phyloP scores from a whole-genome alignment of 2,113 vertebrate genomes.

The Proterorhinus semilunaris region DNA sequence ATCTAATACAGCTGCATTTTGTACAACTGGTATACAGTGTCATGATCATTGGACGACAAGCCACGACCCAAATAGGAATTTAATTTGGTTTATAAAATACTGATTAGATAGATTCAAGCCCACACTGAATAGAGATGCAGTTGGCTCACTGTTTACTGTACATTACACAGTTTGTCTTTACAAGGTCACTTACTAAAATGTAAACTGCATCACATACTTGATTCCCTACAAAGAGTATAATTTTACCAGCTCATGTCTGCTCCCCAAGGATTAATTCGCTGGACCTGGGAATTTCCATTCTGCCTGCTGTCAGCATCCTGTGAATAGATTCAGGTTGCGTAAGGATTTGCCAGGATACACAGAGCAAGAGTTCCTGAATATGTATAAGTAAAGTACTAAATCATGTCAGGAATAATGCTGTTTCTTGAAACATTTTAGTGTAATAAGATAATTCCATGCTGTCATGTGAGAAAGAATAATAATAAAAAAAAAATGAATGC shows the following conservation, averaged over 20 bases:
- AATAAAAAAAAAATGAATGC: no score
- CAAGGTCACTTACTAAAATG: background rate
- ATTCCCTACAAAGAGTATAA: background rate
- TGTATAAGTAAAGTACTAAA: background rate
- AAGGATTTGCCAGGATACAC: background rate
- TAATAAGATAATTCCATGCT: conserved; percentile 23
- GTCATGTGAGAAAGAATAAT: conserved; percentile 13
- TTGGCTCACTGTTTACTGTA: background rate
- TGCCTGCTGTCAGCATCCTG: conserved; percentile 18
- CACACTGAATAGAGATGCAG: conserved; percentile 27
- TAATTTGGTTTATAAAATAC: no score
- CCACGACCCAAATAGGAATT: no score
- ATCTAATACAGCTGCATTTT: no score
- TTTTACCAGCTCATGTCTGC: background rate
- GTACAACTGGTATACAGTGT: no score
- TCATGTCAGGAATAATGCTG: background rate
- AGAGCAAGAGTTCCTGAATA: background rate
- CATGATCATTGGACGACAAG: no score
- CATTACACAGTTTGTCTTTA: background rate
- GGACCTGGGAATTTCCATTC: conserved; percentile 22
- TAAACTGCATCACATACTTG: background rate
- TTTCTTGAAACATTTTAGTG: background rate
- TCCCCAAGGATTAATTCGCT: background rate
- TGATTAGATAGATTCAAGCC: conserved; percentile 41
- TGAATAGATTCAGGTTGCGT: background rate